Conservation (phyloP, 2,113 vertebrate species). For the Lepidiolamprologus cunningtoni region DNA sequence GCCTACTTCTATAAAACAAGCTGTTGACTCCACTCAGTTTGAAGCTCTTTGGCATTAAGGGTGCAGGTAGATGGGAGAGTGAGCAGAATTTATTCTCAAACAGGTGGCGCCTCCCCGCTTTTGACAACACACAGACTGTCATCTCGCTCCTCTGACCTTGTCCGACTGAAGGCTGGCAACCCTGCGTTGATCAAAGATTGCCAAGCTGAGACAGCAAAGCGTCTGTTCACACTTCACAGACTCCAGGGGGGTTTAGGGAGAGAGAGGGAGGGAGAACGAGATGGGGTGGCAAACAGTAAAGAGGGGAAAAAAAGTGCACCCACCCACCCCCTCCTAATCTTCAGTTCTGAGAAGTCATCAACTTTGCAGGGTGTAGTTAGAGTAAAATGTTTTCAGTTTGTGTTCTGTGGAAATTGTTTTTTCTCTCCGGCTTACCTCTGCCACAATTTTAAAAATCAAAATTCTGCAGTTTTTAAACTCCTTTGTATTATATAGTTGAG, state of each 20-base stretch:
- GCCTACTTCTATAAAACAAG: background rate
- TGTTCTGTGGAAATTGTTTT: conserved; percentile 38
- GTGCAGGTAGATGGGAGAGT: background rate
- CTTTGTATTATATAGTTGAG: background rate
- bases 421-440: background rate
- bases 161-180: conserved; percentile 39
- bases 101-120: conserved; percentile 41
- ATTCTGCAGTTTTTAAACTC: conserved; percentile 10
- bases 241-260: background rate
- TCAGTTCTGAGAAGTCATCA: conserved; percentile 48
- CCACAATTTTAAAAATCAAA: background rate
- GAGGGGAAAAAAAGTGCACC: background rate
- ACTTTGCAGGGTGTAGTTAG: conserved; percentile 30
- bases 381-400: conserved; percentile 24
- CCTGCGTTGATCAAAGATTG: conserved; percentile 43
- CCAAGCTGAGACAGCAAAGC: conserved; percentile 45
- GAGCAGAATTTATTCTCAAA: conserved; percentile 13
- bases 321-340: conserved; percentile 7
- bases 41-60: background rate
- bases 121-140: conserved; percentile 29
- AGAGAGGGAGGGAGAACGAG: background rate
- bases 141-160: conserved; percentile 45
- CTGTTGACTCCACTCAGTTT: conserved; percentile 28
- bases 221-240: conserved; percentile 37
- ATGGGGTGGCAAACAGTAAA: background rate